Evolutionary conservation across 1,140 invertebrate genomes (phyloP).

Genomic region (Ectropis grisescens): DNA sequence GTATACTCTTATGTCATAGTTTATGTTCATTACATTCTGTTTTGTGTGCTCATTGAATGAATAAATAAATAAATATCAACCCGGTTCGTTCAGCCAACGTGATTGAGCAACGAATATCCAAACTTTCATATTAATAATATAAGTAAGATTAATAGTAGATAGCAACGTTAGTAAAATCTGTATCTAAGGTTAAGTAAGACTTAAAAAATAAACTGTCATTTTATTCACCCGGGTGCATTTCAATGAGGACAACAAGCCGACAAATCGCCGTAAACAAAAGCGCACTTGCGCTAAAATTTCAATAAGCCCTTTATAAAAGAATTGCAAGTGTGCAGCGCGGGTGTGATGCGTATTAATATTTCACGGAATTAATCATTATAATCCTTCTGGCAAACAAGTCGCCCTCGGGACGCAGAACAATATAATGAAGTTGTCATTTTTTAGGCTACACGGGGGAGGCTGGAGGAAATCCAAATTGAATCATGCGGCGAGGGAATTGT

Average conservation of each 20-base stretch:
- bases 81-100: no score
- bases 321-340: constrained; percentile 49
- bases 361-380: constrained; percentile 70
- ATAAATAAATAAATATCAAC: no score
- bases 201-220: no score
- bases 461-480: constrained; percentile 72
- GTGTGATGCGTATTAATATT: constrained; percentile 64
- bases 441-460: constrained; percentile 59
- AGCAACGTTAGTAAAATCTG: no score
- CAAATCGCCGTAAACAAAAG: constrained; percentile 21
- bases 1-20: no score
- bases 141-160: no score
- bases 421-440: constrained; percentile 71
- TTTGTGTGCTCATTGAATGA: no score
- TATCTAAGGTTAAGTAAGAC: no score
- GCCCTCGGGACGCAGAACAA: constrained; percentile 57
- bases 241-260: background rate
- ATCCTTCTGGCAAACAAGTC: constrained; percentile 67
- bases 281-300: constrained; percentile 37
- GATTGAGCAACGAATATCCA: no score
- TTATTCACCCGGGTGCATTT: no score
- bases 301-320: constrained; percentile 38
- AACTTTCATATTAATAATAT: no score
- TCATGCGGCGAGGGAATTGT: constrained; percentile 72
- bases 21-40: no score